A percentile compares a stretch with the other conserved stretches of the same genome.
These are phyloP conservation scores for Catostylus mosaicus DNA, from an alignment of 30 jellyfish, hydroid and myxozoan species.

Conservation along the genomic window DNA sequence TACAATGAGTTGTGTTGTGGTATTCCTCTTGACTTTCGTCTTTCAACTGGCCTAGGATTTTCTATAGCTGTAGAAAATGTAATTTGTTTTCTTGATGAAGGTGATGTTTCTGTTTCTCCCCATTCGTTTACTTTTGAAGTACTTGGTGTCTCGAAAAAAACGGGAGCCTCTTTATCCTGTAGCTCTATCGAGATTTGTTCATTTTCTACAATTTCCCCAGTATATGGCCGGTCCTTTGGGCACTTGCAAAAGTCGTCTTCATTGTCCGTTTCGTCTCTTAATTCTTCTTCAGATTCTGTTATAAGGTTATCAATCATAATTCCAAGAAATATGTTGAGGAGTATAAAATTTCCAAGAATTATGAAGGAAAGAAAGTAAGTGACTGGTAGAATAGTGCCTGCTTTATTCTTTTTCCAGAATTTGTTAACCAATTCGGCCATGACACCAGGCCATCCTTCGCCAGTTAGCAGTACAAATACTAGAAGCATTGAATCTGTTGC, in stretches of 20 bases:
- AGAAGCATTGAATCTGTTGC: slow-evolving; percentile 64
- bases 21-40: slow-evolving; percentile 6
- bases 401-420: slow-evolving; percentile 6
- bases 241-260: background rate
- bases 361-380: slow-evolving; percentile 70
- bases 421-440: slow-evolving; percentile 26
- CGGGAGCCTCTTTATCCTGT: too few species aligned
- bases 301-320: slow-evolving; percentile 85
- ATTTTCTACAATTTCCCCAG: background rate
- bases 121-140: background rate
- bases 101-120: background rate
- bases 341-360: slow-evolving; percentile 72
- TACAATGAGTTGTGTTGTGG: slow-evolving; percentile 81
- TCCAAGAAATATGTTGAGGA: slow-evolving; percentile 89
- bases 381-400: slow-evolving; percentile 37
- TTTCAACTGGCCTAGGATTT: background rate
- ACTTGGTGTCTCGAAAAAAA: background rate
- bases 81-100: too few species aligned
- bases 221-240: background rate
- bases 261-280: background rate
- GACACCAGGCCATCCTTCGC: slow-evolving; percentile 83
- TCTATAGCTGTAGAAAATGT: background rate
- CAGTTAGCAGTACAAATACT: slow-evolving; percentile 82
- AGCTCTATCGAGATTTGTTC: too few species aligned
- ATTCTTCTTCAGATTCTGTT: slow-evolving; percentile 35